Conservation (phyloP, 2,113 vertebrate genomes). For the Murina feae region DNA sequence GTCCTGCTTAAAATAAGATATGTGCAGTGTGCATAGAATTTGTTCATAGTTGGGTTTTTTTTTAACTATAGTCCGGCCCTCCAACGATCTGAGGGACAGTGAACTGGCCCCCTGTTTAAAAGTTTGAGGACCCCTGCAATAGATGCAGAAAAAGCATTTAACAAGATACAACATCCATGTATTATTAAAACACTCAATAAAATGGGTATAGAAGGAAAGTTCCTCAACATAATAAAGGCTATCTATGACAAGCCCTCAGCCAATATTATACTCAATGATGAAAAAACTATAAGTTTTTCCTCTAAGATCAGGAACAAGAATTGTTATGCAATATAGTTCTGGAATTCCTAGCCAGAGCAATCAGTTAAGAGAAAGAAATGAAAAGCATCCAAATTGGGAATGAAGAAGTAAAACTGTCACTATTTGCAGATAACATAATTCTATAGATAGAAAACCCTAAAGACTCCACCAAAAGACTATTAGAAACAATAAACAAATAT, state of each 20-base stretch:
- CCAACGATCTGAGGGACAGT: too few relatives aligned
- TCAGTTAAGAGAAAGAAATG: background rate
- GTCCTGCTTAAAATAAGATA: too few relatives aligned
- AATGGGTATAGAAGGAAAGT: background rate
- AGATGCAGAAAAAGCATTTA: background rate
- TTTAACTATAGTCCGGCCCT: too few relatives aligned
- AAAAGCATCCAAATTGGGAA: background rate
- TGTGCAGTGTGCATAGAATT: too few relatives aligned
- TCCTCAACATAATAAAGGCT: background rate
- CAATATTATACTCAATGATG: background rate
- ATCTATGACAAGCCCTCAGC: background rate
- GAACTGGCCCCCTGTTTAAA: too few relatives aligned
- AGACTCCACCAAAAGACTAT: background rate
- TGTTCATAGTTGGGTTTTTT: too few relatives aligned
- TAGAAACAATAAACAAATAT: background rate
- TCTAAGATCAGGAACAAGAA: background rate
- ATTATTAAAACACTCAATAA: too few relatives aligned
- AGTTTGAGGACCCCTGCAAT: too few relatives aligned
- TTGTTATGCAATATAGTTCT: background rate
- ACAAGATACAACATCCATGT: background rate
- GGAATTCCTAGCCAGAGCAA: background rate
- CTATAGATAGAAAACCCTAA: background rate
- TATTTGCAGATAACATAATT: background rate
- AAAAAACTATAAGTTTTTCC: background rate
- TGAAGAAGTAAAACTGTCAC: background rate